Evolutionary conservation across 2,888 invertebrate species (phyloP).

Genomic region (Drosophila kuntzei): DNA sequence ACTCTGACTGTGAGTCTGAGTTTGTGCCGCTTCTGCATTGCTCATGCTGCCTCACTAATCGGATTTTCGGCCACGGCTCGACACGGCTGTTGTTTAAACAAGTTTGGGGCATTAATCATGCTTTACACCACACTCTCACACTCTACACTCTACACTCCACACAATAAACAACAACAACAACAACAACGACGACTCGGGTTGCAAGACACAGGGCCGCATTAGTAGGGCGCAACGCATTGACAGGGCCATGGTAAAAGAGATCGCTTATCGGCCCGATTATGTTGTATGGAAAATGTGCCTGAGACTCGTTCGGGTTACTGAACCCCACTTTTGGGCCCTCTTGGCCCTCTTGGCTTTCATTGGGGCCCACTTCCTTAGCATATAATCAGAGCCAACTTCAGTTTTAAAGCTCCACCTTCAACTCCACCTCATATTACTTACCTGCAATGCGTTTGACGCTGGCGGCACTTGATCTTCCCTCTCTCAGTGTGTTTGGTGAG

Average conservation of each 20-base stretch:
- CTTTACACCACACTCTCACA: constrained; percentile 66
- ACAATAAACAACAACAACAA: constrained; percentile 15
- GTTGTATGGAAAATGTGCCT: constrained; percentile 50
- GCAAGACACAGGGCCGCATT: constrained; percentile 52
- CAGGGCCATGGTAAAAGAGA: constrained; percentile 66
- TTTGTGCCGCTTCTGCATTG: constrained; percentile 47
- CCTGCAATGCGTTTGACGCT: constrained; percentile 37
- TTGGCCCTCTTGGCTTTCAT: constrained; percentile 22
- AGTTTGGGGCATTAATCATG: constrained; percentile 80
- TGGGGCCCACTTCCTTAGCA: constrained; percentile 46
- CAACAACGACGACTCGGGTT: constrained; percentile 18
- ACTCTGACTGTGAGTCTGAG: too few species aligned
- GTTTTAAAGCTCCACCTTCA: constrained; percentile 5
- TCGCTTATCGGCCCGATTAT: constrained; percentile 78
- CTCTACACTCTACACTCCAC: constrained; percentile 9
- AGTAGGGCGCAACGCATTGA: constrained; percentile 76
- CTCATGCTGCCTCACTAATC: constrained; percentile 72
- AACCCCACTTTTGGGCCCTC: constrained; percentile 49
- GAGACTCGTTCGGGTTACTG: constrained; percentile 51
- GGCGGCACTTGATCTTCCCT: constrained; percentile 44
- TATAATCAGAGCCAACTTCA: constrained; percentile 57
- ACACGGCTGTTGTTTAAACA: constrained; percentile 76
- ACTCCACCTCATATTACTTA: constrained; percentile 13
- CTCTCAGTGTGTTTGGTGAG: constrained; percentile 12
- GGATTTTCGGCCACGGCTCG: constrained; percentile 77